Evolutionary conservation across 2,113 vertebrate genomes (phyloP).

Genomic region (Neoarius graeffei): DNA sequence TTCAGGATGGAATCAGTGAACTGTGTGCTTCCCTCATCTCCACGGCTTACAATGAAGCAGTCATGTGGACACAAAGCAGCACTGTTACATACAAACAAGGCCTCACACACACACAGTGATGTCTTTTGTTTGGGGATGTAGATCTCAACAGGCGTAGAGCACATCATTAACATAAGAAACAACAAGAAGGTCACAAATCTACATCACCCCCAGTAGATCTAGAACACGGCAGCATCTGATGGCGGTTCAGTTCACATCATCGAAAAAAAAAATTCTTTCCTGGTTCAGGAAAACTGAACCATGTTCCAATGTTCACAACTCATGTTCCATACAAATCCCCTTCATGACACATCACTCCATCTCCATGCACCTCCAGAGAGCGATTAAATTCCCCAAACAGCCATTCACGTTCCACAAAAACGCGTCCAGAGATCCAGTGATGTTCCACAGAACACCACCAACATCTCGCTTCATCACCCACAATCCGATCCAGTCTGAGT

Average conservation of each 20-base stretch:
- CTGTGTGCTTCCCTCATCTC: background rate
- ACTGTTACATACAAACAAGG: slow-evolving; percentile 35
- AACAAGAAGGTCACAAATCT: background rate
- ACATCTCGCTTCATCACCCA: background rate
- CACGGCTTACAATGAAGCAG: background rate
- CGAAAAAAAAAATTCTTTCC: background rate
- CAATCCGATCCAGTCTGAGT: background rate
- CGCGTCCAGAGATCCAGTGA: background rate
- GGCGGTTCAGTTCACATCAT: background rate
- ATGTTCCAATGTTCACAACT: no score
- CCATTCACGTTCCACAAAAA: background rate
- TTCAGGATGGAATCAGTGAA: background rate
- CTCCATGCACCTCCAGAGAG: background rate
- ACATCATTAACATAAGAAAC: slow-evolving; percentile 25
- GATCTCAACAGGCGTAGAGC: slow-evolving; percentile 1
- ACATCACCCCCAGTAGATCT: background rate
- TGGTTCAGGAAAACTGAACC: no score
- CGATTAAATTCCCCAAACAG: background rate
- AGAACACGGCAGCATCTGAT: background rate
- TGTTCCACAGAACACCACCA: no score
- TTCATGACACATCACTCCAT: background rate
- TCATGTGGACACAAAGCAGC: slow-evolving; percentile 36
- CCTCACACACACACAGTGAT: background rate
- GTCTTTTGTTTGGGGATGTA: slow-evolving; percentile 29
- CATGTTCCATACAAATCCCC: background rate